A percentile compares a stretch with the other conserved stretches of the same genome.
These are phyloP conservation scores for Parasteatoda lunata DNA, from an alignment of 2,888 invertebrate species.

Conservation along the genomic window DNA sequence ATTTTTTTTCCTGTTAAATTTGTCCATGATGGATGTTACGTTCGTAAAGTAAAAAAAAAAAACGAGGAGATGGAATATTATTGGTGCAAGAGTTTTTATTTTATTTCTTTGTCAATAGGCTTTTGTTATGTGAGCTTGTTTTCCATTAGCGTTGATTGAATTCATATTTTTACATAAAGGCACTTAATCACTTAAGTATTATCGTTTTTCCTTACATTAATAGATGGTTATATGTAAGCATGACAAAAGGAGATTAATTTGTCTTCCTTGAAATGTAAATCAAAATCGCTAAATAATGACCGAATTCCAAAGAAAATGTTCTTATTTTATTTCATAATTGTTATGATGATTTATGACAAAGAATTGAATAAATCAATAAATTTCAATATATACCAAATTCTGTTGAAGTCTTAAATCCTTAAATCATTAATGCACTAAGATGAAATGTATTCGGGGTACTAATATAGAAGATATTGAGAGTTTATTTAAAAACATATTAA, in stretches of 20 bases:
- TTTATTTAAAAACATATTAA: no score
- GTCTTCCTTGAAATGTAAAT: neutral
- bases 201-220: neutral
- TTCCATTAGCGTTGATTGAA: slow-evolving; percentile 45
- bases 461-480: no score
- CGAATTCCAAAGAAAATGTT: neutral
- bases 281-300: neutral
- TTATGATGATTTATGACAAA: neutral
- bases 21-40: neutral
- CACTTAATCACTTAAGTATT: neutral
- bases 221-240: neutral
- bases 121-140: neutral
- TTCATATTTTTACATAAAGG: slow-evolving; percentile 23
- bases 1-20: slow-evolving; percentile 6
- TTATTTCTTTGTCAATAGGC: neutral
- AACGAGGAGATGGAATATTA: neutral
- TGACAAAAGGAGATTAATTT: neutral
- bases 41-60: neutral
- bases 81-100: neutral
- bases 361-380: no score
- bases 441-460: no score
- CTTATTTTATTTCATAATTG: neutral
- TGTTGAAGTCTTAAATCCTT: no score
- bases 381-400: no score
- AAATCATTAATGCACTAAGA: no score